phyloP scores from a whole-genome alignment of 1,140 invertebrate species.

The Augochlora pura region DNA sequence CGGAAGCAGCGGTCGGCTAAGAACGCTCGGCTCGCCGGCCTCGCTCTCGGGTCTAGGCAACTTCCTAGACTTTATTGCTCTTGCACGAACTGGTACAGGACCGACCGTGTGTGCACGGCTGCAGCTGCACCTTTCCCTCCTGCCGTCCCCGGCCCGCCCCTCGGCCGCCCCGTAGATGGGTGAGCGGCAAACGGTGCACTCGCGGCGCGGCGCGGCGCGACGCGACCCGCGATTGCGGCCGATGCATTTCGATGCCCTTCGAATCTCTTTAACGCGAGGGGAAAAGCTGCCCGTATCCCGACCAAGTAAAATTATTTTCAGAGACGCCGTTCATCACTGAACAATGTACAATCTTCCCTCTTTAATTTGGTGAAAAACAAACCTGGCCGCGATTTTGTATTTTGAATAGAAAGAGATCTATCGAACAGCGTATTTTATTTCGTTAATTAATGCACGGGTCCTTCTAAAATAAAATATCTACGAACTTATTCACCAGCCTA shows the following conservation, averaged over 20 bases:
- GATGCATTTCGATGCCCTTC: conserved; percentile 50
- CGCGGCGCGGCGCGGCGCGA: not conserved
- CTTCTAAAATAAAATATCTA: too few species aligned
- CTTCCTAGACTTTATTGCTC: conserved; percentile 54
- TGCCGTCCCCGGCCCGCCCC: too few species aligned
- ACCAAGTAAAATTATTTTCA: too few species aligned
- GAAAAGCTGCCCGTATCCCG: conserved; percentile 38
- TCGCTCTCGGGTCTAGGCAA: conserved; percentile 43
- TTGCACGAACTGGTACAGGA: conserved; percentile 46
- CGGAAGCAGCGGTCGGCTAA: conserved; percentile 49
- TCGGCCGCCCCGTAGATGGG: not conserved
- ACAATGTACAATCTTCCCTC: too few species aligned
- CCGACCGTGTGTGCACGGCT: conserved; percentile 38
- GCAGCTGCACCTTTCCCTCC: conserved; percentile 44
- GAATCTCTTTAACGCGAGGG: conserved; percentile 41
- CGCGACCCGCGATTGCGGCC: conserved; percentile 43
- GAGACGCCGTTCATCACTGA: too few species aligned
- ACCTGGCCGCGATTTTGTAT: too few species aligned
- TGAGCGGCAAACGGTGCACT: conserved; percentile 18
- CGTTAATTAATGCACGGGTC: too few species aligned
- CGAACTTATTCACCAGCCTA: too few species aligned
- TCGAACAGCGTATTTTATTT: too few species aligned
- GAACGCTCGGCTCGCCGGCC: conserved; percentile 38
- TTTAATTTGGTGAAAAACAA: too few species aligned
- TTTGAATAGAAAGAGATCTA: too few species aligned